Percentiles rank a stretch among this genome's conserved stretches.
phyloP scores from a whole-genome alignment of 2,113 vertebrate genomes.

The Turnix velox region DNA sequence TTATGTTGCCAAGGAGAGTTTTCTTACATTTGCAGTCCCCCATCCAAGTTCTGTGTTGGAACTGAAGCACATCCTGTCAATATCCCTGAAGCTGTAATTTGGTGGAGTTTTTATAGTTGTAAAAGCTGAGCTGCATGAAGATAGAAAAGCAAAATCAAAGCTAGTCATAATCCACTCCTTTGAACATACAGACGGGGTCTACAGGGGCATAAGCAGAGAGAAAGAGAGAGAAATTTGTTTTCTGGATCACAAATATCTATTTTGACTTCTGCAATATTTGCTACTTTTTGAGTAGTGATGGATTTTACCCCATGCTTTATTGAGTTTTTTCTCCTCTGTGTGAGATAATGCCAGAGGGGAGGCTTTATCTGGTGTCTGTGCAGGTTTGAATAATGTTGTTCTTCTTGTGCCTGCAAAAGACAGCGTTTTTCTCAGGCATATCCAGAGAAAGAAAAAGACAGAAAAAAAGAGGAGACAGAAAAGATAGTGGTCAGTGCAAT shows the following conservation, averaged over 20 bases:
- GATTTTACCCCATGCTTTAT: background rate
- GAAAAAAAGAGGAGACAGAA: background rate
- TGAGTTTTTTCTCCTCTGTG: background rate
- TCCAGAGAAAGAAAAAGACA: background rate
- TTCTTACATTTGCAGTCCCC: background rate
- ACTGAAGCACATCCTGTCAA: background rate
- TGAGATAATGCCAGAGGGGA: background rate
- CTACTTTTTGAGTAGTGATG: background rate
- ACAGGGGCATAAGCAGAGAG: background rate
- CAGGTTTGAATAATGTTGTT: background rate
- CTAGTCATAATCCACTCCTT: background rate
- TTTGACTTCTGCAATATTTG: background rate
- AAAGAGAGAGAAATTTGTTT: background rate
- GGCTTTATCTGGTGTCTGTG: background rate
- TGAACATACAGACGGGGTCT: background rate
- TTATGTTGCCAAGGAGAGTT: background rate
- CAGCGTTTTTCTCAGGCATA: background rate
- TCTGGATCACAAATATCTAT: background rate
- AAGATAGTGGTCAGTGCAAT: background rate
- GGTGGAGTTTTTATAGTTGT: conserved; percentile 4
- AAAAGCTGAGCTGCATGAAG: conserved; percentile 37
- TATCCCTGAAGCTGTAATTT: conserved; percentile 16
- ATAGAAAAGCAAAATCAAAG: conserved; percentile 35
- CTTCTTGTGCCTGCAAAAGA: background rate
- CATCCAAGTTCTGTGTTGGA: background rate